Base-by-base conservation (phyloP, 2,113 vertebrate species). In the Lepidothrix coronata region DNA sequence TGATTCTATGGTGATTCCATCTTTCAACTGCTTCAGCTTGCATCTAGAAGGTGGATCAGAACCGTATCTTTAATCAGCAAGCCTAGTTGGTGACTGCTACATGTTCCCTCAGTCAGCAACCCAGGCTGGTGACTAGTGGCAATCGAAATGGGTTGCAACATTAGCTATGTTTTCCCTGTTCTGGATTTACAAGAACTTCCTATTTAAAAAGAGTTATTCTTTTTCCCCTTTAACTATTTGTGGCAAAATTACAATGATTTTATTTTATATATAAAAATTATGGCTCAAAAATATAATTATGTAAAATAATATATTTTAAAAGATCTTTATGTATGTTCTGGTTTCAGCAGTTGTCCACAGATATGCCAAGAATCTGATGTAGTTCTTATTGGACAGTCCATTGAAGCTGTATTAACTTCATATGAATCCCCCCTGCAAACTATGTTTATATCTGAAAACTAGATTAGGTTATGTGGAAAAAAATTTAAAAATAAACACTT, bases 211-310 rank as follows among this genome's bases (percentile, higher is more conserved):
- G 31, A 76, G 25, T 49, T 57, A 12, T 18, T 89, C 9, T 46
- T 93, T 94, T 90, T 58, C 12, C 11, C 15, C 16, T 46, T 87
- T 95, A 67, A 22, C 16, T 82, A 9, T 77, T 58, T 76, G 25
- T 72, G 39, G 5, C 5, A 85, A 41, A 78, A 76, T 46, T 66
- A 7, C 12, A 71, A 49, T 22, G 28, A 63, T 39, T 89, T 59
- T 23, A 57, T 70, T 65, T 87, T 75, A 52, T 35, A 72, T 63
- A 55, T 25, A 52, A 30, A 89, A 88, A 44, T 14, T 31, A 67
- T 12, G 3, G 8, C 2, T 31, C 46, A 89, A 84, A 93, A 93
- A 83, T 31, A 46, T 4, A 63, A 39, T 33, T 2, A 67, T 46
- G 25, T 4, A 81, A 85, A 90, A 55, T 70, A 46, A 73, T 48